These are phyloP conservation scores for Porites lutea DNA, from an alignment of 64 coral and sea anemone species.

Conservation along the genomic window DNA sequence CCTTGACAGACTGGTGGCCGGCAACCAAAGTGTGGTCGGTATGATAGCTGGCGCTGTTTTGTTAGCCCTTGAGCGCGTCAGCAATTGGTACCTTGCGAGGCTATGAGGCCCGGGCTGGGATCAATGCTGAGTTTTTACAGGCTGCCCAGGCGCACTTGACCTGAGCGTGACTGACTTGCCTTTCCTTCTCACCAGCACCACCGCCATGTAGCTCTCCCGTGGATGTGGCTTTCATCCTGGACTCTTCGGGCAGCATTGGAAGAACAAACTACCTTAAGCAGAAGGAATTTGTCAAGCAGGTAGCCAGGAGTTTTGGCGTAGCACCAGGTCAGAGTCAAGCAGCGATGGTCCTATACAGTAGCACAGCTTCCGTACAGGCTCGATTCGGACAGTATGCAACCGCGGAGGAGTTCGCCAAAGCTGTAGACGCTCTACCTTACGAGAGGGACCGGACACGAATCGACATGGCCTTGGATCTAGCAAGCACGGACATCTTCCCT, in stretches of 20 bases:
- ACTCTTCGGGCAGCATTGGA: slow-evolving; percentile 34
- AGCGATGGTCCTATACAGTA: slow-evolving; percentile 50
- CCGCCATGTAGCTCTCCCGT: slow-evolving; percentile 15
- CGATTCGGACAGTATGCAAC: slow-evolving; percentile 59
- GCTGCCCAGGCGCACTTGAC: too few relatives aligned
- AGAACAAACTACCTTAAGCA: slow-evolving; percentile 3
- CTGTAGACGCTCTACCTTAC: slow-evolving; percentile 27
- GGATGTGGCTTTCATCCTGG: slow-evolving; percentile 16
- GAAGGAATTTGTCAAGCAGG: slow-evolving; percentile 8
- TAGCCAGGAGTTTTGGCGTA: not conserved
- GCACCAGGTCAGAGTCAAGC: slow-evolving; percentile 29
- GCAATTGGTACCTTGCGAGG: too few relatives aligned
- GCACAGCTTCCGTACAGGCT: slow-evolving; percentile 33
- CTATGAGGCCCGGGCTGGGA: too few relatives aligned
- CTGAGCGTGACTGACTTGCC: too few relatives aligned
- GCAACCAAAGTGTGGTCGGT: too few relatives aligned
- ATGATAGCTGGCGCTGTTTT: not conserved
- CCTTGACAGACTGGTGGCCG: too few relatives aligned
- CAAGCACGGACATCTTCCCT: not conserved
- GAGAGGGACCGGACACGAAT: slow-evolving; percentile 30
- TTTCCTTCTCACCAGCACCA: too few relatives aligned
- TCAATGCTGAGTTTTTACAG: too few relatives aligned
- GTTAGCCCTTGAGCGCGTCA: slow-evolving; percentile 4
- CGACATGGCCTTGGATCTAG: slow-evolving; percentile 53
- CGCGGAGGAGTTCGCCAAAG: slow-evolving; percentile 39